phyloP scores from a whole-genome alignment of 2,797 vertebrate genomes.

The Capromys pilorides region DNA sequence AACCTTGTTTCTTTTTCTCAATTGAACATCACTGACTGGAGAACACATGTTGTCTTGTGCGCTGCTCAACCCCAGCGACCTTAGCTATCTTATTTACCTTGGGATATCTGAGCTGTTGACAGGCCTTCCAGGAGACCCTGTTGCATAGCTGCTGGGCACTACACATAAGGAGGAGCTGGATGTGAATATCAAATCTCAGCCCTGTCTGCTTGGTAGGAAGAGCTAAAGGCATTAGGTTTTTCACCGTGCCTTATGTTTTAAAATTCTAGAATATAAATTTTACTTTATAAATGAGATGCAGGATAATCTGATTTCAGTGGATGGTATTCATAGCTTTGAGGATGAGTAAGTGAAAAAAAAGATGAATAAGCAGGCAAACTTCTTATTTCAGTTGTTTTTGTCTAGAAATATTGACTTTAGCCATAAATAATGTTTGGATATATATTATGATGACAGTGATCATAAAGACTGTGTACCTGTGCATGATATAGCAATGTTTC shows the following conservation, averaged over 20 bases:
- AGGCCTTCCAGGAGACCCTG: not conserved
- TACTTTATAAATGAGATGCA: not conserved
- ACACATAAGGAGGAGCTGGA: not conserved
- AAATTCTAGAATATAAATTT: not conserved
- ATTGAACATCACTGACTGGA: no score
- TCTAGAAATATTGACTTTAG: not conserved
- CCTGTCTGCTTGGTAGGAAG: not conserved
- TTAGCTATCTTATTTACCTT: no score
- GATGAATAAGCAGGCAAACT: no score
- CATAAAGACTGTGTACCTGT: not conserved
- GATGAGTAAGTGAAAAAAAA: not conserved
- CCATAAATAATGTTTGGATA: no score
- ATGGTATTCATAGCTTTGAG: not conserved
- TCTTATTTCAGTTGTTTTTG: not conserved
- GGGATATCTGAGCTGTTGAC: not conserved
- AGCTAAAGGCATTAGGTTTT: not conserved
- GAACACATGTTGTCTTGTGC: no score
- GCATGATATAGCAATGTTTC: not conserved
- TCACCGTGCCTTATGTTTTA: not conserved
- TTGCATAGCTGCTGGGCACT: not conserved
- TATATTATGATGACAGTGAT: no score
- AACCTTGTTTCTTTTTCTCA: not conserved
- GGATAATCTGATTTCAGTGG: not conserved
- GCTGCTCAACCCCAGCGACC: no score
- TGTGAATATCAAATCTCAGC: no score